Conservation (phyloP, 2,888 invertebrate species). For the Monochamus alternatus region DNA sequence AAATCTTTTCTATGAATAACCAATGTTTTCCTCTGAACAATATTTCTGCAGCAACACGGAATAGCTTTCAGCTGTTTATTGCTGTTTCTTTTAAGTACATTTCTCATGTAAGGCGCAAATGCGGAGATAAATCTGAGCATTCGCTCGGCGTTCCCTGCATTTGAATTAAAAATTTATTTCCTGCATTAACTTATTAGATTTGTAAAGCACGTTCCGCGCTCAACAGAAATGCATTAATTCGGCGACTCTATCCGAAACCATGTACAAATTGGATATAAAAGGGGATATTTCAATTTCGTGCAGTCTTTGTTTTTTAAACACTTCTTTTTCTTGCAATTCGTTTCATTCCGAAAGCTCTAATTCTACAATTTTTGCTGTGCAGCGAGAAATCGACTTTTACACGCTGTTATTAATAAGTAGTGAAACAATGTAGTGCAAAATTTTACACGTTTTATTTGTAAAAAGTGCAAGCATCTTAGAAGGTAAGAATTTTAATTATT, state of each 20-base stretch:
- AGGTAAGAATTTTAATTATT: no score
- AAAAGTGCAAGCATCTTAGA: no score
- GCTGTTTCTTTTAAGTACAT: slow-evolving; percentile 26
- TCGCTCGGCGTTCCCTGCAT: background rate
- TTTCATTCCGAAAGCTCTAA: background rate
- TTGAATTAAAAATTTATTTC: slow-evolving; percentile 17
- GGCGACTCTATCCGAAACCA: background rate
- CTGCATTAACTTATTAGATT: slow-evolving; percentile 20
- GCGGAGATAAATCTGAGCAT: slow-evolving; percentile 13
- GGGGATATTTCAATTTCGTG: background rate
- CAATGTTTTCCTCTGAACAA: slow-evolving; percentile 36
- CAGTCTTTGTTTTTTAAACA: background rate
- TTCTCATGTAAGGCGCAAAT: slow-evolving; percentile 40
- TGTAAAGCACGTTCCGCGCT: slow-evolving; percentile 8
- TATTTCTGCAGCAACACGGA: slow-evolving; percentile 24
- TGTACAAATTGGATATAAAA: slow-evolving; percentile 1
- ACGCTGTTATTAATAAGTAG: no score
- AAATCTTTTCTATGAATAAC: slow-evolving; percentile 44
- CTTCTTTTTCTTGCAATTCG: background rate
- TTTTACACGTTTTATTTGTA: no score
- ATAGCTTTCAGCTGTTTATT: slow-evolving; percentile 38
- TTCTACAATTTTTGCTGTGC: no score
- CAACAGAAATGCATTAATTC: slow-evolving; percentile 6
- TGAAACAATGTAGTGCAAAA: no score
- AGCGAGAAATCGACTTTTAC: no score